Conservation (phyloP, 1,140 invertebrate genomes). For the Drosophila malerkotliana region DNA sequence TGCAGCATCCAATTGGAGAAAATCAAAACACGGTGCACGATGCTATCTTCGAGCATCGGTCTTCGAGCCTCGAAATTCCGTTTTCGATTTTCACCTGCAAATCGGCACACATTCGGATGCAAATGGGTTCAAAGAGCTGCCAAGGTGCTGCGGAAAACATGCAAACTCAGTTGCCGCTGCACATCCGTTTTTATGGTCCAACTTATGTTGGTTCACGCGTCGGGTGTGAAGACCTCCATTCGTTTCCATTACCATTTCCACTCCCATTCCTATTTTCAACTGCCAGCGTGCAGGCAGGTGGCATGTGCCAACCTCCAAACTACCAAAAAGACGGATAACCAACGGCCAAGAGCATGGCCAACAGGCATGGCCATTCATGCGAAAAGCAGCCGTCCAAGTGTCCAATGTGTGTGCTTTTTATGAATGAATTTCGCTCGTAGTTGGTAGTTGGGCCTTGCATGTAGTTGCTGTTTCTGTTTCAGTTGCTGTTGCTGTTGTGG, state of each 20-base stretch:
- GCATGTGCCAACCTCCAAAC: conserved; percentile 45
- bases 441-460: conserved; percentile 57
- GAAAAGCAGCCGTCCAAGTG: conserved; percentile 66
- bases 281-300: conserved; percentile 18
- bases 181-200: conserved; percentile 62
- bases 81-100: conserved; percentile 65
- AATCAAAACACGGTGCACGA: conserved; percentile 51
- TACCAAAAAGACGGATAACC: conserved; percentile 16
- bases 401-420: conserved; percentile 62
- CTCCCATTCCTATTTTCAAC: conserved; percentile 19
- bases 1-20: conserved; percentile 62
- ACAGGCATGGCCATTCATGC: conserved; percentile 70
- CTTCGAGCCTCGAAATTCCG: conserved; percentile 47
- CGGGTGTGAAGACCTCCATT: conserved; percentile 47
- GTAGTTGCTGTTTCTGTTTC: conserved; percentile 26
- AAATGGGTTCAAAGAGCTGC: conserved; percentile 57
- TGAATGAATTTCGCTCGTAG: conserved; percentile 75
- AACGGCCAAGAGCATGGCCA: conserved; percentile 50
- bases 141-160: conserved; percentile 25
- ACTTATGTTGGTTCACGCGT: conserved; percentile 70
- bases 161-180: conserved; percentile 24
- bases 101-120: conserved; percentile 58
- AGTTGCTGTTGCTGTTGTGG: conserved; percentile 21
- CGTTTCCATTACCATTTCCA: conserved; percentile 22
- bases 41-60: conserved; percentile 34